phyloP scores from a whole-genome alignment of 2,888 invertebrate species.

The Dioctria rufipes region DNA sequence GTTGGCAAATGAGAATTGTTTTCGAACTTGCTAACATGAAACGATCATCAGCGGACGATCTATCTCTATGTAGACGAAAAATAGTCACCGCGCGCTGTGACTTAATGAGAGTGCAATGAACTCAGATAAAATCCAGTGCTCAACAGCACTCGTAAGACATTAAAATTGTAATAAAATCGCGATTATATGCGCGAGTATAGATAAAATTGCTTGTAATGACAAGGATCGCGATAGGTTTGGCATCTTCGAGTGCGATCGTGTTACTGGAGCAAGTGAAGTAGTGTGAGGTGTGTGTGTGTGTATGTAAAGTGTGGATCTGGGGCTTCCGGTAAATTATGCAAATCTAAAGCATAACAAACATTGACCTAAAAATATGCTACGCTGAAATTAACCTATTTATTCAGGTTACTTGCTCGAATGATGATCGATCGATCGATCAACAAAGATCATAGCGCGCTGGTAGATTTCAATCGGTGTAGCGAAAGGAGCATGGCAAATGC shows the following conservation, averaged over 20 bases:
- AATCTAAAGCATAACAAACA: slow-evolving; percentile 31
- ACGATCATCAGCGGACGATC: slow-evolving; percentile 19
- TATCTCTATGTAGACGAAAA: slow-evolving; percentile 5
- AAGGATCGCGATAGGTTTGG: slow-evolving; percentile 23
- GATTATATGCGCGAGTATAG: slow-evolving; percentile 8
- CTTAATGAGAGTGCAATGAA: slow-evolving; percentile 38
- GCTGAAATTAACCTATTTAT: slow-evolving; percentile 29
- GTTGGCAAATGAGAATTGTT: slow-evolving; percentile 30
- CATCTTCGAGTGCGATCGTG: slow-evolving; percentile 13
- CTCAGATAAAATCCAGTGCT: neutral
- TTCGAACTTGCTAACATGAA: slow-evolving; percentile 19
- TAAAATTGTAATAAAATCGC: slow-evolving; percentile 35
- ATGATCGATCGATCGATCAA: slow-evolving; percentile 47
- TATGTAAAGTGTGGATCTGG: slow-evolving; percentile 41
- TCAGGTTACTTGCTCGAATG: slow-evolving; percentile 27
- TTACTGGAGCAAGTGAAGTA: neutral
- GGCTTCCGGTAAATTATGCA: slow-evolving; percentile 52
- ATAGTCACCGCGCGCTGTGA: slow-evolving; percentile 9
- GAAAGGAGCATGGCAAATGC: slow-evolving; percentile 12
- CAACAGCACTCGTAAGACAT: neutral
- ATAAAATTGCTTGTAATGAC: slow-evolving; percentile 23
- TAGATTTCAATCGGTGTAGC: slow-evolving; percentile 17
- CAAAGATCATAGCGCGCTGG: slow-evolving; percentile 12
- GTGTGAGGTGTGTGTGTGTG: no score
- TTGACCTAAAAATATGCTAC: slow-evolving; percentile 38